Evolutionary conservation across 1,140 invertebrate species (phyloP).

Genomic region (Vanessa tameamea): DNA sequence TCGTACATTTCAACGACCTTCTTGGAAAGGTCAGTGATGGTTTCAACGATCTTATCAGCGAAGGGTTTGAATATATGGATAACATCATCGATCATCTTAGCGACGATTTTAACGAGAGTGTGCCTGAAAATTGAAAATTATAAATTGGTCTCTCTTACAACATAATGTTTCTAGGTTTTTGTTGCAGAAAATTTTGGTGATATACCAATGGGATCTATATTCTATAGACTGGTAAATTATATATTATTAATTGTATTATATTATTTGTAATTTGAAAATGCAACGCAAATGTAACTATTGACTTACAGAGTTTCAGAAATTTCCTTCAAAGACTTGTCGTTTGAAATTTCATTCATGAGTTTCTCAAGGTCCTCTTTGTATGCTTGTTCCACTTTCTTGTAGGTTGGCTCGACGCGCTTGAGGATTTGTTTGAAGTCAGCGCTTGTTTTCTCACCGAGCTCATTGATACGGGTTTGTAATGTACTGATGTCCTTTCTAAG

Average conservation of each 20-base stretch:
- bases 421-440: constrained; percentile 77
- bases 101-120: constrained; percentile 75
- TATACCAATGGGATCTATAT: not conserved
- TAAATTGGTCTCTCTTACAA: too few relatives aligned
- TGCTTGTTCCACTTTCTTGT: constrained; percentile 81
- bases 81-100: constrained; percentile 75
- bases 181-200: constrained; percentile 2
- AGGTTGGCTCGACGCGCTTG: constrained; percentile 82
- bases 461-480: constrained; percentile 56
- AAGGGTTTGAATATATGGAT: constrained; percentile 74
- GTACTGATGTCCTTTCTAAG: constrained; percentile 59
- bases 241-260: too few relatives aligned
- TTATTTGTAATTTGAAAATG: too few relatives aligned
- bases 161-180: too few relatives aligned
- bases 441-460: constrained; percentile 61
- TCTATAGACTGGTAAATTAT: too few relatives aligned
- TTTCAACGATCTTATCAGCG: constrained; percentile 73
- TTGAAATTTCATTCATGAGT: constrained; percentile 83
- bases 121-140: constrained; percentile 54
- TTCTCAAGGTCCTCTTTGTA: constrained; percentile 83
- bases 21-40: constrained; percentile 67
- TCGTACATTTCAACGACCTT: constrained; percentile 57
- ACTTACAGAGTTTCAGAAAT: constrained; percentile 84
- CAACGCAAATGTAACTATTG: not conserved
- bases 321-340: constrained; percentile 84